phyloP scores from a whole-genome alignment of 1,140 invertebrate species.

The Meloidogyne exigua region DNA sequence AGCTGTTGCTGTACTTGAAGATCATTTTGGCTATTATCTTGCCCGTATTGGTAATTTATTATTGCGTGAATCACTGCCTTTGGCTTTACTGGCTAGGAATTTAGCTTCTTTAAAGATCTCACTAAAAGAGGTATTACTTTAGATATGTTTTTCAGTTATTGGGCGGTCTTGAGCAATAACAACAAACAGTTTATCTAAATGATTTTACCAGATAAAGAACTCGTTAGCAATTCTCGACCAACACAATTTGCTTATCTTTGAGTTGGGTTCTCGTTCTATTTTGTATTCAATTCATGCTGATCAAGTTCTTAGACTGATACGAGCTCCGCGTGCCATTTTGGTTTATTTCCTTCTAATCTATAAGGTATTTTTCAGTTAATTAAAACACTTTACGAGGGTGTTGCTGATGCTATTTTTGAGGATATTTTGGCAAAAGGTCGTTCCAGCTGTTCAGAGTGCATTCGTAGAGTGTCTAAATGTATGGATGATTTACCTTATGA shows the following conservation, averaged over 20 bases:
- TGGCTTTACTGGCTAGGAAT: slow-evolving; percentile 20
- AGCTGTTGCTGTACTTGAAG: slow-evolving; percentile 43
- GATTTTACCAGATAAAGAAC: slow-evolving; percentile 32
- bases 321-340: slow-evolving; percentile 38
- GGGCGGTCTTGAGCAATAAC: no score
- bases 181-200: no score
- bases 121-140: background rate
- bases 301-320: slow-evolving; percentile 30
- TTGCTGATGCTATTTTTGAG: slow-evolving; percentile 33
- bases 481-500: slow-evolving; percentile 21
- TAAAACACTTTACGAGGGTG: slow-evolving; percentile 34
- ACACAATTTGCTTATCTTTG: slow-evolving; percentile 41
- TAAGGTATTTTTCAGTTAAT: background rate
- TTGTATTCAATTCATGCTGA: slow-evolving; percentile 33
- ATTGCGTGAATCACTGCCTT: slow-evolving; percentile 27
- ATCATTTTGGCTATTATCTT: slow-evolving; percentile 48
- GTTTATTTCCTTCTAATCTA: background rate
- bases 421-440: slow-evolving; percentile 29
- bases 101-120: slow-evolving; percentile 17
- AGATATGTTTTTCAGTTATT: slow-evolving; percentile 3
- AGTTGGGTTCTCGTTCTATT: slow-evolving; percentile 35
- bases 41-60: slow-evolving; percentile 26
- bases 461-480: slow-evolving; percentile 33
- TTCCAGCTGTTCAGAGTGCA: slow-evolving; percentile 33
- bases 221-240: slow-evolving; percentile 45